Base-by-base conservation (phyloP, 2,797 vertebrate genomes). In the Orientallactaga sibirica region DNA sequence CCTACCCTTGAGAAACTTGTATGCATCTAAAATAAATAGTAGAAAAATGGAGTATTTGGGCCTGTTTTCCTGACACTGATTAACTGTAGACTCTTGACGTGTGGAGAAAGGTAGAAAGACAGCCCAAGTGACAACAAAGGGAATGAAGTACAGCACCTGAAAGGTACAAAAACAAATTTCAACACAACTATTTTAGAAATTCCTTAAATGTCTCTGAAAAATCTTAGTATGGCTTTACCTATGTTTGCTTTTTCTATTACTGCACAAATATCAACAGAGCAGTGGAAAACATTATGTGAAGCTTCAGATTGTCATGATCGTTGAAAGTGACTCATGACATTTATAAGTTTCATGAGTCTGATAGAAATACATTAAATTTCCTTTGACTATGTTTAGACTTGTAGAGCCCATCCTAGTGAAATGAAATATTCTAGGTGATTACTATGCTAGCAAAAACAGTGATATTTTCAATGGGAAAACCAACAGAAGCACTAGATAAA, bases 261-360 rank as follows among this genome's bases (percentile, higher is more conserved):
- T 73, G 27, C 5, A 86, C 7, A 61, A 20, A 20, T 19, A 37
- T 25, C 5, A 19, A 18, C 61, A 7, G 18, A 61, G 9, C 0
- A 61, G 16, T 58, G 16, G 55, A 16, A 29, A 62, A 73, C 10
- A 62, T 2, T 29, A 62, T 74, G 22, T 43, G 16, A 74, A 43
- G 10, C 55, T 62, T 4, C 0, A 4, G 37, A 12, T 2, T 19
- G 9, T 5, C 20, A 2, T 41, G 19, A 0, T 12, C 12, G 61
- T 4, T 73, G 16, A 73, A 74, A 9, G 1, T 27, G n/a, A 58
- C 41, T 1, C 18, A 29, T 74, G 29, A 1, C 14, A 67, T 25
- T 8, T n/a, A 52, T 4, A 25, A 15, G 14, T 16, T 10, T 2
- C 20, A 43, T 29, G 3, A n/a, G 2, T 66, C 20, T 33, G 41